Percentiles rank a stretch among this genome's conserved stretches.
phyloP scores from a whole-genome alignment of 2,797 vertebrate genomes.

The Mus minutoides region DNA sequence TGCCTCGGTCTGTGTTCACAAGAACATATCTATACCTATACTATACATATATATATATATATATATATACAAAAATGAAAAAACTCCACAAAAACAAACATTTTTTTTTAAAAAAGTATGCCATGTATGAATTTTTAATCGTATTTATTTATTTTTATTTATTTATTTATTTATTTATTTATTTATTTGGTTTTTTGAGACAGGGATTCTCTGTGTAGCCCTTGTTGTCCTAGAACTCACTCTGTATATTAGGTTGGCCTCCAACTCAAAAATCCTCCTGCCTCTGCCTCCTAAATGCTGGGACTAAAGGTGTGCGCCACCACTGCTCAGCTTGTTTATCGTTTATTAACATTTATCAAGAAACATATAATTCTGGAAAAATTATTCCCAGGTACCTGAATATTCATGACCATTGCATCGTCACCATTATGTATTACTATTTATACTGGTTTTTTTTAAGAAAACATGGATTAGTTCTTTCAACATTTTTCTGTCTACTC shows the following conservation, averaged over 20 bases:
- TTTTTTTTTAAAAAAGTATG: neutral
- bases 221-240: too few relatives aligned
- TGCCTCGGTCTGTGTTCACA: neutral
- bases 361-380: neutral
- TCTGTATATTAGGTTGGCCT: too few relatives aligned
- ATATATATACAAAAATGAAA: neutral
- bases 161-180: too few relatives aligned
- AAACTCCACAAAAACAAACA: neutral
- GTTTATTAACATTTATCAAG: conserved; percentile 3
- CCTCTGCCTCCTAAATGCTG: too few relatives aligned
- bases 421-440: neutral
- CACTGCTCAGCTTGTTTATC: neutral
- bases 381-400: neutral
- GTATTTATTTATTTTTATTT: too few relatives aligned
- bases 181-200: too few relatives aligned
- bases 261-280: too few relatives aligned
- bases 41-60: neutral
- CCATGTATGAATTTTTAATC: neutral
- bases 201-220: too few relatives aligned
- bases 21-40: neutral
- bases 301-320: too few relatives aligned
- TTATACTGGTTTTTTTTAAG: neutral
- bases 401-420: neutral
- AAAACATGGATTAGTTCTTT: conserved; percentile 6
- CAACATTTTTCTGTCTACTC: conserved; percentile 8